Conservation (phyloP, 2,113 vertebrate species). For the Pterocles gutturalis region DNA sequence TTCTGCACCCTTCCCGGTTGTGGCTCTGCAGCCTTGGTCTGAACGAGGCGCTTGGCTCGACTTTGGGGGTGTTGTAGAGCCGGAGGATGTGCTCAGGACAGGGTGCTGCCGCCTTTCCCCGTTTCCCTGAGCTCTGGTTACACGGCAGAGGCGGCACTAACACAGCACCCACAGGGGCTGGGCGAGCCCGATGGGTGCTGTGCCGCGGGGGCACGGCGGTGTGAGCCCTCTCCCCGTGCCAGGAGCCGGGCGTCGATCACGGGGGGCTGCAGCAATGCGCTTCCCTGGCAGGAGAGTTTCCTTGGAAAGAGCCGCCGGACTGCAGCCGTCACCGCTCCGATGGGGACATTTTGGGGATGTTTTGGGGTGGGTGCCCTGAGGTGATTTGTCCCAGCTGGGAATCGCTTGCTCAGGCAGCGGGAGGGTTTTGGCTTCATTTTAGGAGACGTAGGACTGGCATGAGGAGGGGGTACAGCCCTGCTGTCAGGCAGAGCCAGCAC, state of each 20-base stretch:
- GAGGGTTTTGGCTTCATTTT: not conserved
- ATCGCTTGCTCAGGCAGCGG: accelerated
- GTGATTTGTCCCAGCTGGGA: accelerated
- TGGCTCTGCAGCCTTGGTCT: accelerated
- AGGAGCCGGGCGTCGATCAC: accelerated
- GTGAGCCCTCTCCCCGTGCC: not conserved
- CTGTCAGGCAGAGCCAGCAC: not conserved
- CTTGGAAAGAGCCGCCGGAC: not conserved
- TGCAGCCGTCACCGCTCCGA: accelerated
- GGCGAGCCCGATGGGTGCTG: accelerated
- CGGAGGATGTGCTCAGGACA: accelerated
- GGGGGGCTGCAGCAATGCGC: accelerated
- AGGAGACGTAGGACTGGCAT: not conserved
- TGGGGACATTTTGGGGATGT: not conserved
- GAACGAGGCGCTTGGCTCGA: accelerated
- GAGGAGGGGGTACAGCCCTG: not conserved
- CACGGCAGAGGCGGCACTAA: not conserved
- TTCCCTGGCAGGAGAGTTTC: not conserved
- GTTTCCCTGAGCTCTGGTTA: not conserved
- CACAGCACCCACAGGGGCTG: accelerated
- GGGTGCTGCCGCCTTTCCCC: not conserved
- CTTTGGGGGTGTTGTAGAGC: not conserved
- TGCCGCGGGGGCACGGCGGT: not conserved
- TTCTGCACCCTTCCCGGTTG: not conserved
- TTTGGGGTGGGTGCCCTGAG: not conserved